Base-by-base conservation (phyloP, 2,888 invertebrate species). In the Pelosia muscerda region DNA sequence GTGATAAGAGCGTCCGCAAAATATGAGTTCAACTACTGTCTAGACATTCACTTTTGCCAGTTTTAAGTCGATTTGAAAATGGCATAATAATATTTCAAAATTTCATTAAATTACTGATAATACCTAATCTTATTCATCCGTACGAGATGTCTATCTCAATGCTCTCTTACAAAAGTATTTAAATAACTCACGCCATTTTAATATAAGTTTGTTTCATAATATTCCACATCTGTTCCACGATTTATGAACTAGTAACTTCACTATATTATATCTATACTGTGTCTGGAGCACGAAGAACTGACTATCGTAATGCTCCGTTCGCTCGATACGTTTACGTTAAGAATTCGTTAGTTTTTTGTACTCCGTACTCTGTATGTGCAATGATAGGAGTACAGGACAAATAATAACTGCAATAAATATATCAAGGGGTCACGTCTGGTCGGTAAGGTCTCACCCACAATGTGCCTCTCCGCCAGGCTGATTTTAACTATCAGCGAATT, bases 371-470 rank as follows among this genome's bases (percentile, higher is more conserved):
- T 58, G 57, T 28, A 26, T 57, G 58, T 53, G 28, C 34, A 53
- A 60, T 61, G 60, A 64, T 61, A 38, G 31, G 65, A 66, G 56
- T 59, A 61, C 61, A 42, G 65, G 61, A 66, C 60, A 66, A 76
- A 67, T 77, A 72, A 70, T 73, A 57, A 59, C 25, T 11, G 70
- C 65, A 68, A 66, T 77, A 74, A 77, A 76, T 61, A 69, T 63
- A 73, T 76, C 69, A 78, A 67, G 74, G 54, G 34, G n/a, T 42
- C 56, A 53, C 61, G 26, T 67, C 57, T 64, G 54, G 23, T 56
- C 31, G 60, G 28, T 49, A 65, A 69, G 64, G 68, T 25, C 64
- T 53, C 63, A 65, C 72, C 69, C 66, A 63, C 55, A n/a, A 22
- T 64, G 68, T 31, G 67, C 72, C 71, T 68, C 68, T 66, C 13